phyloP scores from a whole-genome alignment of 2,888 invertebrate genomes.

The Aphidoletes aphidimyza region DNA sequence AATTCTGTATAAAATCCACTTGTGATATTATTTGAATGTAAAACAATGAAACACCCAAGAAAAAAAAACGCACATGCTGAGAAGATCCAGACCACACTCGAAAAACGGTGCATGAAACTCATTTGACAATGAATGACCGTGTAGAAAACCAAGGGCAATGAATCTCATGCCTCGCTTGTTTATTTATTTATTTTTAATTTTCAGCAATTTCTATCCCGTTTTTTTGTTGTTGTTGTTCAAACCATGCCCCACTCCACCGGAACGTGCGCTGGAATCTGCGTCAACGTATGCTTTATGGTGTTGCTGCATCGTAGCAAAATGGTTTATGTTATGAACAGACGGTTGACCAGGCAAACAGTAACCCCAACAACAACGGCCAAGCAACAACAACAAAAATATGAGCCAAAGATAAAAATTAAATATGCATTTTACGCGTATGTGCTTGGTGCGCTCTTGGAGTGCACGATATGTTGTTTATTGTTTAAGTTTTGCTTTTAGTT shows the following conservation, averaged over 20 bases:
- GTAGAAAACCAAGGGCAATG: conserved; percentile 44
- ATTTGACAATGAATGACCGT: conserved; percentile 48
- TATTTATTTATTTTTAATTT: conserved; percentile 53
- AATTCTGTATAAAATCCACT: conserved; percentile 25
- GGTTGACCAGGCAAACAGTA: neutral
- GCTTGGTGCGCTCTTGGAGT: conserved; percentile 27
- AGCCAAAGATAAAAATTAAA: conserved; percentile 49
- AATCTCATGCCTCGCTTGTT: conserved; percentile 48
- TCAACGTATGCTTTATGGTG: conserved; percentile 50
- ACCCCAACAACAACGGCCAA: neutral
- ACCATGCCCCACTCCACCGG: too few relatives aligned
- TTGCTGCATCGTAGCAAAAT: neutral
- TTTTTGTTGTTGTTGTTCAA: neutral
- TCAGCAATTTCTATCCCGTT: conserved; percentile 15
- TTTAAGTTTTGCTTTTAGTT: conserved; percentile 9
- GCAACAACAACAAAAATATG: neutral
- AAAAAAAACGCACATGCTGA: neutral
- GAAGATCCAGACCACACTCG: conserved; percentile 17
- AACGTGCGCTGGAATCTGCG: neutral
- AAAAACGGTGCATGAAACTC: conserved; percentile 3
- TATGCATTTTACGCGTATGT: conserved; percentile 52
- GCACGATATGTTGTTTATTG: conserved; percentile 46
- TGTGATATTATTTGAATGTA: neutral
- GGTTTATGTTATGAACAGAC: conserved; percentile 38
- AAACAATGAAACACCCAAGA: too few relatives aligned